Evolutionary conservation across 2,797 vertebrate genomes (phyloP).

Genomic region (Bovichtus diacanthus): DNA sequence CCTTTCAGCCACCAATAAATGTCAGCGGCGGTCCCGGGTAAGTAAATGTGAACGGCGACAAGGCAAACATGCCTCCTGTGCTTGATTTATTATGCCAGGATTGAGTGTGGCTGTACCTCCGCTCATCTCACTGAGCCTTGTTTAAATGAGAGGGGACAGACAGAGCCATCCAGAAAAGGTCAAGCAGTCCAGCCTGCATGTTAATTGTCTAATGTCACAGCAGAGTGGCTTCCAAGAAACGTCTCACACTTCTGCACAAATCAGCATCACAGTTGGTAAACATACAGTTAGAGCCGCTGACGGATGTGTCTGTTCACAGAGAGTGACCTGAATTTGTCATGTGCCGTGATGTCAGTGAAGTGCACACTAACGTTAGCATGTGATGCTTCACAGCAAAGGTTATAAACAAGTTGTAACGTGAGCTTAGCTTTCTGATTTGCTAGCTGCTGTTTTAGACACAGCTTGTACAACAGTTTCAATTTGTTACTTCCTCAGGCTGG

Average conservation of each 20-base stretch:
- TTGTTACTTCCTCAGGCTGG: neutral
- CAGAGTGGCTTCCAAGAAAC: conserved; percentile 34
- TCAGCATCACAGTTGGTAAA: conserved; percentile 64
- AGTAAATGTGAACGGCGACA: conserved; percentile 53
- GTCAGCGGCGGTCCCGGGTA: conserved; percentile 54
- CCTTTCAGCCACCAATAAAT: conserved; percentile 64
- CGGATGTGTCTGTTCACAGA: neutral
- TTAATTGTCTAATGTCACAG: conserved; percentile 75
- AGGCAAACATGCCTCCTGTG: conserved; percentile 59
- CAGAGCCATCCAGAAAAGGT: conserved; percentile 73
- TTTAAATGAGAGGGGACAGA: conserved; percentile 70
- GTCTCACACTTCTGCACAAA: conserved; percentile 61
- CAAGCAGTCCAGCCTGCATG: conserved; percentile 73
- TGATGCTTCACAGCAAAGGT: conserved; percentile 4
- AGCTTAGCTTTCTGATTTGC: neutral
- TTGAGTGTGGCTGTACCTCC: conserved; percentile 50
- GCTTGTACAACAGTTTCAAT: conserved; percentile 15
- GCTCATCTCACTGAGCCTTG: conserved; percentile 61
- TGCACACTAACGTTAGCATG: neutral
- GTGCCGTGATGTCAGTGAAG: conserved; percentile 14
- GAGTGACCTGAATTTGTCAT: conserved; percentile 28
- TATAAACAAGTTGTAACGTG: neutral
- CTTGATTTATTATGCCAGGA: conserved; percentile 66
- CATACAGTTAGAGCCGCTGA: conserved; percentile 32
- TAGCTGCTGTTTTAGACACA: neutral